A percentile compares a stretch with the other conserved stretches of the same genome.
Conservation (phyloP, 2,888 invertebrate genomes). For the Trichopria drosophilae region DNA sequence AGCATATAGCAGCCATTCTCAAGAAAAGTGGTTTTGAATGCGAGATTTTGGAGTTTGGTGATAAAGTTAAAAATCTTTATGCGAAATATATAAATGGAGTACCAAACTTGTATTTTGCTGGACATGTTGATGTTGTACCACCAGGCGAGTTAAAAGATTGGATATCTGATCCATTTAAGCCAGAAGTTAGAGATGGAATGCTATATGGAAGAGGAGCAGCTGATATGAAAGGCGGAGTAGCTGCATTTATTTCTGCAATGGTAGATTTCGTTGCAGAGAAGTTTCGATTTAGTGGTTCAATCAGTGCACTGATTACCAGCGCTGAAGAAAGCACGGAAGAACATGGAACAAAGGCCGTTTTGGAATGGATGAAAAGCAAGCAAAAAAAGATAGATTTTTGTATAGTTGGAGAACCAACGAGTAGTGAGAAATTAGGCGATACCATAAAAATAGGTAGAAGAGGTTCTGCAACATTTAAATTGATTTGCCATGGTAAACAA, state of each 20-base stretch:
- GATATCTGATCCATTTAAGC: slow-evolving; percentile 10
- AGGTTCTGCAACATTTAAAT: slow-evolving; percentile 14
- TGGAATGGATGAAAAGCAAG: slow-evolving; percentile 16
- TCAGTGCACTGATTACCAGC: slow-evolving; percentile 17
- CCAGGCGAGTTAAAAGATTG: slow-evolving; percentile 9
- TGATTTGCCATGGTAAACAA: slow-evolving; percentile 13
- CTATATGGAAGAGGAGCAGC: slow-evolving; percentile 18
- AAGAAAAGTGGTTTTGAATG: slow-evolving; percentile 16
- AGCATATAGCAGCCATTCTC: slow-evolving; percentile 10
- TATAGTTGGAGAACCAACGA: slow-evolving; percentile 16
- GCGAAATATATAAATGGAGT: slow-evolving; percentile 15
- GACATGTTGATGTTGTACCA: slow-evolving; percentile 20
- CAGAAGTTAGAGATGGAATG: slow-evolving; percentile 10
- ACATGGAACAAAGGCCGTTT: slow-evolving; percentile 17
- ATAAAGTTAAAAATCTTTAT: slow-evolving; percentile 23
- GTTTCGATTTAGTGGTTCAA: slow-evolving; percentile 15
- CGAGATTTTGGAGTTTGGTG: slow-evolving; percentile 14
- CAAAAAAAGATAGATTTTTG: slow-evolving; percentile 14
- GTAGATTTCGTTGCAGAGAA: slow-evolving; percentile 12
- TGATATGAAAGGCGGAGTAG: slow-evolving; percentile 19
- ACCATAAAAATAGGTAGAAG: slow-evolving; percentile 18
- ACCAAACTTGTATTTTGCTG: slow-evolving; percentile 21
- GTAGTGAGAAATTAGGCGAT: slow-evolving; percentile 14
- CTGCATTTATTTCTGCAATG: slow-evolving; percentile 15
- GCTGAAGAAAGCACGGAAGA: slow-evolving; percentile 17